A percentile compares a stretch with the other conserved stretches of the same genome.
Conservation (phyloP, 53 echinoderm and acorn worm genomes). For the Echinarachnius parma region DNA sequence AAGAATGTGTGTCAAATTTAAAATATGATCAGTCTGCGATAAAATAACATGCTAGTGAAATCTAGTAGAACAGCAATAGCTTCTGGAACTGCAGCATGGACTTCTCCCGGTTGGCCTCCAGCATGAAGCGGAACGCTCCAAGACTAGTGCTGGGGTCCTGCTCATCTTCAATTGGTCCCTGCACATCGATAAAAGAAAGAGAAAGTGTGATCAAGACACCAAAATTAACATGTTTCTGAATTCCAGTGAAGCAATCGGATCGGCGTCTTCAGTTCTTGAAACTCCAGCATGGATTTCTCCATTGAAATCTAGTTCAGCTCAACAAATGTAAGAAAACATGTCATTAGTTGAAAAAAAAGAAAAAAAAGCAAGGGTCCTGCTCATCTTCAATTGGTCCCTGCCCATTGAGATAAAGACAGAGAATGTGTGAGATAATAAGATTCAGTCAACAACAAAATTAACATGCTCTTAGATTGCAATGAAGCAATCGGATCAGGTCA, state of each 20-base stretch:
- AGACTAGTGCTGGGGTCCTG: constrained; percentile 89
- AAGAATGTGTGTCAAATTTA: too few relatives aligned
- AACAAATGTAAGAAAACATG: constrained; percentile 88
- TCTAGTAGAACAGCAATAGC: constrained; percentile 89
- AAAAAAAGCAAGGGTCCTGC: constrained; percentile 76
- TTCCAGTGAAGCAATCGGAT: constrained; percentile 91
- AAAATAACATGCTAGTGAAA: too few relatives aligned
- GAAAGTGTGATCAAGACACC: too few relatives aligned
- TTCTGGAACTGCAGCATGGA: constrained; percentile 97
- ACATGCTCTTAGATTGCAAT: too few relatives aligned
- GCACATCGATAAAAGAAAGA: too few relatives aligned
- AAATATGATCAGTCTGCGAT: too few relatives aligned
- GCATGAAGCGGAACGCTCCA: constrained; percentile 97
- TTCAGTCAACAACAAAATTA: too few relatives aligned
- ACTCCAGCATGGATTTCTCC: constrained; percentile 91
- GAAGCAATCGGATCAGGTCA: constrained; percentile 89
- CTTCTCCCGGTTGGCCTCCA: constrained; percentile 84
- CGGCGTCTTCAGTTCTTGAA: constrained; percentile 90
- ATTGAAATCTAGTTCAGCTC: constrained; percentile 89
- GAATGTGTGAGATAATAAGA: too few relatives aligned
- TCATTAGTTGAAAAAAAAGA: too few relatives aligned
- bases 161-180: constrained; percentile 91
- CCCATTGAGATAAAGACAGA: too few relatives aligned
- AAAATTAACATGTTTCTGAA: too few relatives aligned
- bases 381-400: constrained; percentile 91